phyloP scores from a whole-genome alignment of 2,113 vertebrate species.

The Noctilio leporinus region DNA sequence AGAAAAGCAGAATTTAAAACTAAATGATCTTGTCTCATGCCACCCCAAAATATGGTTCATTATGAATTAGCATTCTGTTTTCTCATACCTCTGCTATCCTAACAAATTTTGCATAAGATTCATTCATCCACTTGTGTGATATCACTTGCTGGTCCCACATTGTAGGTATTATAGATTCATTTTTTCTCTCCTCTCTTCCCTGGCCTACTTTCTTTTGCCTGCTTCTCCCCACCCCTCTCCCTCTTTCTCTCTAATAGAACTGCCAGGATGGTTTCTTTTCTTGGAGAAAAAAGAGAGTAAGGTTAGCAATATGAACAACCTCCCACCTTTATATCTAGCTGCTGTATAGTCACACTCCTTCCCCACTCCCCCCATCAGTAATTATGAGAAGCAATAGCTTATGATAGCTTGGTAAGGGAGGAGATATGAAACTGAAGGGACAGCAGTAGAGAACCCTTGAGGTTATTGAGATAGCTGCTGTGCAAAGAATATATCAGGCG shows the following conservation, averaged over 20 bases:
- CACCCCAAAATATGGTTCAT: neutral
- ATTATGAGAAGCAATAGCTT: neutral
- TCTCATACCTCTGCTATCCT: neutral
- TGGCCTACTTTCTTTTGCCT: neutral
- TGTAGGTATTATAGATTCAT: neutral
- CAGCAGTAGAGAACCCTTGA: neutral
- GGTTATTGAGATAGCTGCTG: neutral
- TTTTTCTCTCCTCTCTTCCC: neutral
- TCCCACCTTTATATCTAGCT: neutral
- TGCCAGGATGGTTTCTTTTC: neutral
- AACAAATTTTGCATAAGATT: neutral
- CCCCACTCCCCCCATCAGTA: neutral
- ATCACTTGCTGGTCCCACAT: neutral
- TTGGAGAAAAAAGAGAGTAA: neutral
- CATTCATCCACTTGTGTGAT: neutral
- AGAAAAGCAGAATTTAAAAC: neutral
- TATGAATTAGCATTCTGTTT: neutral
- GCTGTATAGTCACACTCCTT: neutral
- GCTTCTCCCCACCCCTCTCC: rapidly evolving
- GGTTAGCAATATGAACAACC: neutral
- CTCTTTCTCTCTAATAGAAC: neutral
- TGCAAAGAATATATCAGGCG: neutral
- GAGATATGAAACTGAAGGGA: neutral
- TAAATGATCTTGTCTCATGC: neutral
- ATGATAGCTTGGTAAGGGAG: neutral